Evolutionary conservation across 2,797 vertebrate species (phyloP).

Genomic region (Tragopan temminckii): DNA sequence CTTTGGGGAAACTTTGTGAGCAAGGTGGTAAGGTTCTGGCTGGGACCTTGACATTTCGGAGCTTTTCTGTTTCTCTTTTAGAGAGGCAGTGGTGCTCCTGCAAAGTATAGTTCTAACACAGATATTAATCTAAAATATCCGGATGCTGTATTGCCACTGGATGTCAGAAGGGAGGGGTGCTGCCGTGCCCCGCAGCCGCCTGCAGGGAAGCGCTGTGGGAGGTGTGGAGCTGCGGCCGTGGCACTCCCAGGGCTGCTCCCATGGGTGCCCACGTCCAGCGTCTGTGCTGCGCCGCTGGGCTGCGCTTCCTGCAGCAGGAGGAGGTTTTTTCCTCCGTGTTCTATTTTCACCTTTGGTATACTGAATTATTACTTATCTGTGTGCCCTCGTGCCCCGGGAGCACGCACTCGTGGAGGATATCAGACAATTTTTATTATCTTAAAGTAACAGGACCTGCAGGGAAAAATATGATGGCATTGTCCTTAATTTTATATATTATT

Average conservation of each 20-base stretch:
- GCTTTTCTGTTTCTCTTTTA: background rate
- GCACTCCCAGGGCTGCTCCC: background rate
- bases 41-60: accelerated
- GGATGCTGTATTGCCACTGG: background rate
- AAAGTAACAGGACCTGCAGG: constrained; percentile 14
- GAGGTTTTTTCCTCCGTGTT: background rate
- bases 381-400: background rate
- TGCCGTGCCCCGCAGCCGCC: background rate
- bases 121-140: background rate
- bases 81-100: background rate
- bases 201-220: constrained; percentile 9
- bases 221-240: background rate
- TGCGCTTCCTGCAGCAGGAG: background rate
- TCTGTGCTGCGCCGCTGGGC: background rate
- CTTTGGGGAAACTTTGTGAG: background rate
- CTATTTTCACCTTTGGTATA: constrained; percentile 16
- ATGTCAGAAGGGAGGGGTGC: background rate
- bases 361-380: constrained; percentile 1
- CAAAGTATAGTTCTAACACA: background rate
- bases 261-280: no score
- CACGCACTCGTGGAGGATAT: background rate
- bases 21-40: accelerated
- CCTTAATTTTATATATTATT: background rate
- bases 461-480: background rate
- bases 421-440: background rate